phyloP scores from a whole-genome alignment of 2,113 vertebrate genomes.

The Zosterops japonicus region DNA sequence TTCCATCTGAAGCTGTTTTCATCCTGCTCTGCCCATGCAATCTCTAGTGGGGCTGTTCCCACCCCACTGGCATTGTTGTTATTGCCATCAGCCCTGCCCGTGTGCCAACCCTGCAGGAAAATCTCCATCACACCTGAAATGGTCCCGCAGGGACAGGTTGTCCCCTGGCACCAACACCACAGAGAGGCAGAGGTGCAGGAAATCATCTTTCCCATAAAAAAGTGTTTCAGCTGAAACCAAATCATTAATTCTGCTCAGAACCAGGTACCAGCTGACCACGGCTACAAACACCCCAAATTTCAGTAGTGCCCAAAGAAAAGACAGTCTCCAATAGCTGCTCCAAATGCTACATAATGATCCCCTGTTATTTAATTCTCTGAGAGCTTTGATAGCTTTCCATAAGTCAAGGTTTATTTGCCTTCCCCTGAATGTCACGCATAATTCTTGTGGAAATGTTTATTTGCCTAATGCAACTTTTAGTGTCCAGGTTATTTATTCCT shows the following conservation, averaged over 20 bases:
- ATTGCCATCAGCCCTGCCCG: background rate
- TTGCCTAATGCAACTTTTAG: conserved; percentile 83
- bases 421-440: conserved; percentile 74
- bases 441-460: conserved; percentile 82
- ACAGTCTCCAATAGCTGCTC: conserved; percentile 43
- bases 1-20: background rate
- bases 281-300: background rate
- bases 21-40: background rate
- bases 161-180: background rate
- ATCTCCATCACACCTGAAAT: background rate
- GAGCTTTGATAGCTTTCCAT: conserved; percentile 70
- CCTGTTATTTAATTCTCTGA: conserved; percentile 74
- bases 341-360: conserved; percentile 60
- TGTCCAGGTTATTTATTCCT: conserved; percentile 78
- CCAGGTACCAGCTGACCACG: accelerated
- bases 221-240: background rate
- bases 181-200: background rate
- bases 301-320: background rate
- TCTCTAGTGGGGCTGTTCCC: background rate
- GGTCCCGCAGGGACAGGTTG: background rate
- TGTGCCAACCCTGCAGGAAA: background rate
- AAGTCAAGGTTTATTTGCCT: conserved; percentile 81
- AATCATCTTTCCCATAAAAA: background rate
- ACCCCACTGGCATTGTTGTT: background rate
- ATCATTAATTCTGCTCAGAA: background rate